These are phyloP conservation scores for Heliopora coerulea DNA, from an alignment of 92 coral and sea anemone species.

Conservation along the genomic window DNA sequence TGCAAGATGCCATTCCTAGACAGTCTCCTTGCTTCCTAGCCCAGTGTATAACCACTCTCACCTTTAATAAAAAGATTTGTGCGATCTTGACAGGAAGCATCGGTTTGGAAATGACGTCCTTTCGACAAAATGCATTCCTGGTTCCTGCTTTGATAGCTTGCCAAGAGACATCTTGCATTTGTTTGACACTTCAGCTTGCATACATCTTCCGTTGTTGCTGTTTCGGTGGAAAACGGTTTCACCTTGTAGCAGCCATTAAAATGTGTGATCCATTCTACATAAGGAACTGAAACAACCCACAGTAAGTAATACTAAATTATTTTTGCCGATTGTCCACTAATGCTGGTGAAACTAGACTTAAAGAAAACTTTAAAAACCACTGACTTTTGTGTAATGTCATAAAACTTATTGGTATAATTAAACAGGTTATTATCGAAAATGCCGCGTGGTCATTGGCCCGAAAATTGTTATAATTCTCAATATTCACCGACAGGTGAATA, in stretches of 20 bases:
- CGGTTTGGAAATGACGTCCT: background rate
- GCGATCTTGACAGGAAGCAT: background rate
- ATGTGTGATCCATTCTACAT: conserved; percentile 6
- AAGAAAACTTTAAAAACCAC: too few species aligned
- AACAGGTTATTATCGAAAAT: too few species aligned
- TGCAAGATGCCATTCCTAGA: too few species aligned
- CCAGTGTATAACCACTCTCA: too few species aligned
- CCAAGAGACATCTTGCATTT: background rate
- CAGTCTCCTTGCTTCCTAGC: too few species aligned
- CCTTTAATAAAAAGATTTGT: background rate
- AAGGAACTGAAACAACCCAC: background rate
- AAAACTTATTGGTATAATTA: too few species aligned
- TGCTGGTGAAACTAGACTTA: too few species aligned
- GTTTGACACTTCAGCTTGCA: conserved; percentile 13
- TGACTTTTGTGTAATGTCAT: too few species aligned
- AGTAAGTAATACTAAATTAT: background rate
- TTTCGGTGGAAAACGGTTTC: background rate
- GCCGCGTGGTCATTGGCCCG: too few species aligned
- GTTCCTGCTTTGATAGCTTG: background rate
- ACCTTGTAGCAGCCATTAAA: background rate
- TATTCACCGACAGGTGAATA: too few species aligned
- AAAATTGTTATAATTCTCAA: too few species aligned
- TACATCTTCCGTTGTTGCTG: background rate
- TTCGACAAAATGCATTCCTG: background rate
- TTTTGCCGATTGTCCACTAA: too few species aligned